phyloP scores from a whole-genome alignment of 64 coral and sea anemone genomes.

The Platygyra sinensis region DNA sequence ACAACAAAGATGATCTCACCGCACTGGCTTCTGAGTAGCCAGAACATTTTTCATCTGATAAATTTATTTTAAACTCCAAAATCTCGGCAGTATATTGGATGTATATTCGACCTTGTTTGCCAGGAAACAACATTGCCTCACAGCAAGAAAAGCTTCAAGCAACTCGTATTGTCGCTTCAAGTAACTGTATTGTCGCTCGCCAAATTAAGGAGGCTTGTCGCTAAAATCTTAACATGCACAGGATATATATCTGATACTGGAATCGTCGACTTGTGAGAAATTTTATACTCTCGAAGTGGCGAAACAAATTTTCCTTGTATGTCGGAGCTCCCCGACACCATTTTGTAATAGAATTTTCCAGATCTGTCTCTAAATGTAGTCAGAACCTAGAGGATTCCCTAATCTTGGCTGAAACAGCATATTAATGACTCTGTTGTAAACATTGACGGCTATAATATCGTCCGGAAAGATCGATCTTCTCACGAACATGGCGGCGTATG shows the following conservation, averaged over 20 bases:
- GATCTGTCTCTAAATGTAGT: too few relatives aligned
- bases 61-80: not conserved
- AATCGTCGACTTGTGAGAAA: not conserved
- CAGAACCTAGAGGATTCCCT: not conserved
- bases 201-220: not conserved
- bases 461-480: too few relatives aligned
- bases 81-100: not conserved
- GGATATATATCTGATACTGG: not conserved
- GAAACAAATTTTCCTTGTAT: too few relatives aligned
- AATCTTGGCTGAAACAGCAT: too few relatives aligned
- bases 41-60: not conserved
- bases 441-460: too few relatives aligned
- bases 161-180: too few relatives aligned
- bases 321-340: not conserved
- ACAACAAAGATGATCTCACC: too few relatives aligned
- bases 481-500: too few relatives aligned
- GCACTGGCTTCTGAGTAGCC: not conserved
- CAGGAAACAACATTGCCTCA: constrained; percentile 16
- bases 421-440: too few relatives aligned
- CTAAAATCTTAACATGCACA: not conserved
- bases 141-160: not conserved
- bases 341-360: too few relatives aligned
- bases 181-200: not conserved
- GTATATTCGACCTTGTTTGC: constrained; percentile 14
- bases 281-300: not conserved